A percentile compares a stretch with the other conserved stretches of the same genome.
Evolutionary conservation across 1,140 invertebrate genomes (phyloP).

Genomic region (Diorhabda carinulata): DNA sequence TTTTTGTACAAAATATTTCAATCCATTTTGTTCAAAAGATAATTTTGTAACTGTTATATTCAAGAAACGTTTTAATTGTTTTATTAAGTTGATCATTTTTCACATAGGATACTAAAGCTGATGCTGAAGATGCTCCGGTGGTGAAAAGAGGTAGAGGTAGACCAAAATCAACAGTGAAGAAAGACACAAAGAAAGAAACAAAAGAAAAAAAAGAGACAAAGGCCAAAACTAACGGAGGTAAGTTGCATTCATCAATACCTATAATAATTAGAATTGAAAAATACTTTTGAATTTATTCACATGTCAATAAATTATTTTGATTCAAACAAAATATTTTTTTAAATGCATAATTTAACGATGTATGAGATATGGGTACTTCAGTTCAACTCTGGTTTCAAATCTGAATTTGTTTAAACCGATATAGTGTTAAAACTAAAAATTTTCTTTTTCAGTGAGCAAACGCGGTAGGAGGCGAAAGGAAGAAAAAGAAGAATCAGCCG

Average conservation of each 20-base stretch:
- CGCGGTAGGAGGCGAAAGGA: constrained; percentile 34
- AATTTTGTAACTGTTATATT: no score
- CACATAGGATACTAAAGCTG: constrained; percentile 22
- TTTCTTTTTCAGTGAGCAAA: constrained; percentile 17
- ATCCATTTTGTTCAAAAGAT: no score
- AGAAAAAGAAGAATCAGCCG: constrained; percentile 30
- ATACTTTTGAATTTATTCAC: background rate
- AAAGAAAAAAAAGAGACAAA: constrained; percentile 19
- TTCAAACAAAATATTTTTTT: background rate
- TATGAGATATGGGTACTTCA: background rate
- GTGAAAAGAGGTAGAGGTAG: constrained; percentile 33
- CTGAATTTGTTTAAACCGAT: no score
- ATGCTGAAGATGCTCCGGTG: constrained; percentile 27
- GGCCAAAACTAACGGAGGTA: constrained; percentile 31
- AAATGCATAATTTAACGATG: background rate
- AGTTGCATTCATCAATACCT: constrained; percentile 4
- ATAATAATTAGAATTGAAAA: background rate
- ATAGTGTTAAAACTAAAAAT: no score
- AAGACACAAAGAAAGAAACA: constrained; percentile 17
- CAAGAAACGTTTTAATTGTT: no score
- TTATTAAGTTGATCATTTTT: no score
- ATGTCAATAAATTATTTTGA: background rate
- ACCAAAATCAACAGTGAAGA: constrained; percentile 28
- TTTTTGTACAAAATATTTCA: no score
- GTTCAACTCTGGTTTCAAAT: no score